phyloP scores from a whole-genome alignment of 2,113 vertebrate species.

The Nipponia nippon region DNA sequence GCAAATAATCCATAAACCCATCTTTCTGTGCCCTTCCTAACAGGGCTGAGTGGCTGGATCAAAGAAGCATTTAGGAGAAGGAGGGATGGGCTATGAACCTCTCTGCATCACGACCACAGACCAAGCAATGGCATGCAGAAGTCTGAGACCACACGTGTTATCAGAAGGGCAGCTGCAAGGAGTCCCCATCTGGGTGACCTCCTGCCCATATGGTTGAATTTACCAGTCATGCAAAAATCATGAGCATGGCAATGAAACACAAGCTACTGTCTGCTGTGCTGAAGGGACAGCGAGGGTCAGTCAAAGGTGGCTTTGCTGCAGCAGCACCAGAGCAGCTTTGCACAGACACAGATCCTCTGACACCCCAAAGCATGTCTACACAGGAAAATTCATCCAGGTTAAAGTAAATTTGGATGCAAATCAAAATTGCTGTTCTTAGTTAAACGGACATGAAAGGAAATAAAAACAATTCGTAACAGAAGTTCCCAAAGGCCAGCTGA shows the following conservation, averaged over 20 bases:
- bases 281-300: neutral
- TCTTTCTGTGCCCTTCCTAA: neutral
- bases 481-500: neutral
- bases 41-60: neutral
- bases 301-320: neutral
- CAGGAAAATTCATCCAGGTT: neutral
- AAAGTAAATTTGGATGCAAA: neutral
- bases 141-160: rapidly evolving
- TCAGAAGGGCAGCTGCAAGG: neutral
- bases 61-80: neutral
- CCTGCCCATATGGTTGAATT: neutral
- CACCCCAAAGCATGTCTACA: neutral
- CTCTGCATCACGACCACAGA: neutral
- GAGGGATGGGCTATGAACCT: neutral
- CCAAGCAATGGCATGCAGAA: neutral
- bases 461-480: neutral
- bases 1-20: neutral
- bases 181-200: neutral
- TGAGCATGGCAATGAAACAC: neutral
- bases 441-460: neutral
- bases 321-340: neutral
- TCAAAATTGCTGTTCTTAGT: neutral
- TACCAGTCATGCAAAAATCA: neutral
- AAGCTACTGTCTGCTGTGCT: neutral
- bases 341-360: neutral